Conservation (phyloP, 2,113 vertebrate genomes). For the Emydura subglobosa region DNA sequence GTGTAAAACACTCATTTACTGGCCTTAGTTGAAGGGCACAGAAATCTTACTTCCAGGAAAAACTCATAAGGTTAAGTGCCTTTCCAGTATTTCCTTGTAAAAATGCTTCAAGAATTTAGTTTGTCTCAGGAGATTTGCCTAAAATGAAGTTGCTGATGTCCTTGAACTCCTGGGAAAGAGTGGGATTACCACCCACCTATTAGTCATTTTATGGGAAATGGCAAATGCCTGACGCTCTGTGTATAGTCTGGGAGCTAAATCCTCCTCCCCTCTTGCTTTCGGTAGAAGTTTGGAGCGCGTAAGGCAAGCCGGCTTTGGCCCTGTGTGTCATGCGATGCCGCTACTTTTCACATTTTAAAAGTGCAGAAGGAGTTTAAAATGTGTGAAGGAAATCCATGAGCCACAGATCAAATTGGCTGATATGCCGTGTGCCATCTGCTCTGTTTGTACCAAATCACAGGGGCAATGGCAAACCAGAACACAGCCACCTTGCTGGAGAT, state of each 20-base stretch:
- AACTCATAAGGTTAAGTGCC: not conserved
- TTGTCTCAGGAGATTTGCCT: not conserved
- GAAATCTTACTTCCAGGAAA: not conserved
- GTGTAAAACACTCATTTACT: slow-evolving; percentile 17
- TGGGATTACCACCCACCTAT: not conserved
- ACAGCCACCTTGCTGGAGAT: not conserved
- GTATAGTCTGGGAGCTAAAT: not conserved
- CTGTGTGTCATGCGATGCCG: not conserved
- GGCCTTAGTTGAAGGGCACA: not conserved
- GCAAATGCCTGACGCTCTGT: not conserved
- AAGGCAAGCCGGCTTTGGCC: not conserved
- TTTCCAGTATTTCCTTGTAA: not conserved
- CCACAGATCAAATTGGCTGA: not conserved
- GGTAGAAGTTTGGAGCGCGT: too few relatives aligned
- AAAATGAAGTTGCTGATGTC: not conserved
- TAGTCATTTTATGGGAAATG: not conserved
- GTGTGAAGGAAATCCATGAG: not conserved
- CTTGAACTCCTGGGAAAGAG: not conserved
- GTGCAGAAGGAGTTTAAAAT: not conserved
- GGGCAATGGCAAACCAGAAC: not conserved
- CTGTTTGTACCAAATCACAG: not conserved
- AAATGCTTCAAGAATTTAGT: not conserved
- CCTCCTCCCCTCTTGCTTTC: not conserved
- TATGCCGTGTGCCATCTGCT: not conserved
- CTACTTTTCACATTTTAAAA: not conserved